phyloP scores from a whole-genome alignment of 2,797 vertebrate genomes.

The Poeciliopsis paucimaculata region DNA sequence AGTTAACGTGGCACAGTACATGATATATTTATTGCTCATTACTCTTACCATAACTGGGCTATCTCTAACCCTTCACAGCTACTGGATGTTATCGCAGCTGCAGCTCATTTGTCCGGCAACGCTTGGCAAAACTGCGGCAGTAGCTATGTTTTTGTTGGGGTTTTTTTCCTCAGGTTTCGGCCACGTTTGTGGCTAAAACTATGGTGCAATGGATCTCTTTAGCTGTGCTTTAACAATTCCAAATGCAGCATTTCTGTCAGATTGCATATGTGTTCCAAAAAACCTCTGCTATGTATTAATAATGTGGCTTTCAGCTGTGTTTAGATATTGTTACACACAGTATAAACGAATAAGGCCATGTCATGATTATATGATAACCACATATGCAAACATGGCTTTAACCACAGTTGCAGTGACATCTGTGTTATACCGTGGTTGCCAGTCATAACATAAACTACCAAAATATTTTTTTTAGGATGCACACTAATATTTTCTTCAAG shows the following conservation, averaged over 20 bases:
- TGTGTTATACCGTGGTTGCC: neutral
- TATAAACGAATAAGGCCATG: constrained; percentile 6
- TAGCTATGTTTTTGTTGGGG: neutral
- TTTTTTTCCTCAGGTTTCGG: constrained; percentile 1
- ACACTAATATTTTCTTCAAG: neutral
- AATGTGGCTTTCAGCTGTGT: constrained; percentile 6
- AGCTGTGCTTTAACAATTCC: neutral
- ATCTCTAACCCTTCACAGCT: constrained; percentile 7
- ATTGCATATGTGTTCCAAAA: constrained; percentile 5
- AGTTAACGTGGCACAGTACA: neutral
- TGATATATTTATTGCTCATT: constrained; percentile 7
- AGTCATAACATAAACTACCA: neutral
- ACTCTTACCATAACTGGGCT: neutral
- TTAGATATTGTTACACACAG: constrained; percentile 5
- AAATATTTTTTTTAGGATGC: neutral
- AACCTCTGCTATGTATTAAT: constrained; percentile 19
- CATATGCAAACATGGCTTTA: constrained; percentile 4
- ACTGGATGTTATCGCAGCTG: constrained; percentile 15
- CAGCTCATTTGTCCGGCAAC: constrained; percentile 10
- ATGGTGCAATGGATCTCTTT: constrained; percentile 1
- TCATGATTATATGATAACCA: constrained; percentile 7
- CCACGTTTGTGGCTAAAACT: constrained; percentile 6
- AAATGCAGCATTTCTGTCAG: constrained; percentile 1
- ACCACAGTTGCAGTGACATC: neutral
- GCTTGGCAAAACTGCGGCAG: neutral